Base-by-base conservation (phyloP, 2,113 vertebrate species). In the Zapus hudsonius region DNA sequence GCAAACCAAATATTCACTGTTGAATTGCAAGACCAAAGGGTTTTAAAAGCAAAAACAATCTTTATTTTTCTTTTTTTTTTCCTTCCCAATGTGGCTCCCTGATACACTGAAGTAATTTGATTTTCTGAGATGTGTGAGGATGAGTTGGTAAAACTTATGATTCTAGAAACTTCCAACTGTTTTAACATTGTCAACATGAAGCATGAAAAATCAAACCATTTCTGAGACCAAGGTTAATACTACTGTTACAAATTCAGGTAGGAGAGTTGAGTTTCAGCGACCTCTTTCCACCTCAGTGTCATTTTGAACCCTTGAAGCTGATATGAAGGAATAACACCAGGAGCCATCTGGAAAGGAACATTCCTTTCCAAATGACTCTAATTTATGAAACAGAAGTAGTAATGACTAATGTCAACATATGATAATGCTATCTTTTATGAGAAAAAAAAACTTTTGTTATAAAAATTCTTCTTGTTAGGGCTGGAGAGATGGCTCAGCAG, bases 1-100 rank as follows among this genome's bases (percentile, higher is more conserved):
- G 98, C 97, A 98, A 97, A 87, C 78, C 94, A 97, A 97, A 96
- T 97, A 96, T 95, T 98, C 96, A 38, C 5, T 96, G 67, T 81
- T 96, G 96, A 97, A 97, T 93, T 96, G 40, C 47, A 36, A 96
- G 69, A 96, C 84, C 89, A 94, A 97, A 81, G 5, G 59, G 57
- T 10, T 90, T 87, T 90, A 86, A 97, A 97, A 96, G 63, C 29
- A 85, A 95, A 87, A 95, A 78, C 27, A 85, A 90, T 31, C 69
- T 97, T 98, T 97, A 74, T 97, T 97, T 55, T 42, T 84, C 38
- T 84, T 92, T n/a, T n/a, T 93, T 73, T 80, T 64, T 82, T 42
- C 31, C 0, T 5, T 59, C 19, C 33, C 40, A 25, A 1, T 86
- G 5, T 79, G 64, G 20, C 90, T 96, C 70, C 25, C 90, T 57